Conservation (phyloP, 2,888 invertebrate species). For the Drosophila austrosaltans region DNA sequence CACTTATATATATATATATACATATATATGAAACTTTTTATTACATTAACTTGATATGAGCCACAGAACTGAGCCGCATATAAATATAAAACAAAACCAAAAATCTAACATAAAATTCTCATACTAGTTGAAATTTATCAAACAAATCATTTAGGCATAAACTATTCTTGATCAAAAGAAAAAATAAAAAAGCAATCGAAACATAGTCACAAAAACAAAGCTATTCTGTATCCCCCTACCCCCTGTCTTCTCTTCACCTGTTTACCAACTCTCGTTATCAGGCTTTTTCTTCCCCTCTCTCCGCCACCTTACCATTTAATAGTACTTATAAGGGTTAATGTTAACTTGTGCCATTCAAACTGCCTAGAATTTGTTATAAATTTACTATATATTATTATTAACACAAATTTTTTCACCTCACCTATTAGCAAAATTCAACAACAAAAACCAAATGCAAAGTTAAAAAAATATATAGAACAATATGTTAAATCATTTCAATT, state of each 20-base stretch:
- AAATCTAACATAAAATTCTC: constrained; percentile 37
- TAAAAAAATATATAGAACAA: background rate
- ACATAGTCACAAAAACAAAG: background rate
- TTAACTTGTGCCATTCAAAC: constrained; percentile 60
- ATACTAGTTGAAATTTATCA: constrained; percentile 50
- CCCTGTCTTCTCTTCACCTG: background rate
- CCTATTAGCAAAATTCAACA: constrained; percentile 38
- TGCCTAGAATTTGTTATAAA: constrained; percentile 63
- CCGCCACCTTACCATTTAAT: constrained; percentile 30
- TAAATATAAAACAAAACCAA: constrained; percentile 29
- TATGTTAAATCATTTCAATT: constrained; percentile 19
- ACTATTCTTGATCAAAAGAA: background rate
- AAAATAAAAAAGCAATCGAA: background rate
- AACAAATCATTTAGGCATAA: constrained; percentile 27
- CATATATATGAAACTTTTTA: constrained; percentile 55
- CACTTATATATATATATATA: constrained; percentile 48
- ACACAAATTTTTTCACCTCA: constrained; percentile 30
- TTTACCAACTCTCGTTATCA: background rate
- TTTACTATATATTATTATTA: constrained; percentile 39
- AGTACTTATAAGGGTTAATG: constrained; percentile 44
- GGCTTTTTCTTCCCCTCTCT: background rate
- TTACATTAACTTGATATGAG: constrained; percentile 74
- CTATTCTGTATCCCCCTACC: background rate
- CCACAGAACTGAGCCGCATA: constrained; percentile 73
- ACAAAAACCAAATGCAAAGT: background rate